These are phyloP conservation scores for Cheilosia vulpina DNA, from an alignment of 2,888 invertebrate genomes.

Conservation along the genomic window DNA sequence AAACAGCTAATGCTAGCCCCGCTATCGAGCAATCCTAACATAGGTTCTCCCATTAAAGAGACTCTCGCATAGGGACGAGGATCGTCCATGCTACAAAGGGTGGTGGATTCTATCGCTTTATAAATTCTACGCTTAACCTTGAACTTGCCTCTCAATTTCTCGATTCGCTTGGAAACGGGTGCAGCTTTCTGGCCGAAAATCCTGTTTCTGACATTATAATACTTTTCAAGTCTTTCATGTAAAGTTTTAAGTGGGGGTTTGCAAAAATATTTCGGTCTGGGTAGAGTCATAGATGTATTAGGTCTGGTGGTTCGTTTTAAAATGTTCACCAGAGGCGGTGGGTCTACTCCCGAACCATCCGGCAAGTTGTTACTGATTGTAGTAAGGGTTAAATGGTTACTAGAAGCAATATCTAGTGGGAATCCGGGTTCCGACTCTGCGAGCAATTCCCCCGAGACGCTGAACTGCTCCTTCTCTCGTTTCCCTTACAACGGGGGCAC, in stretches of 20 bases:
- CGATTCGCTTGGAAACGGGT: neutral
- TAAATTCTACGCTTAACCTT: slow-evolving; percentile 1
- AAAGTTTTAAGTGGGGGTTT: neutral
- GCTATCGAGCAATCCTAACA: slow-evolving; percentile 16
- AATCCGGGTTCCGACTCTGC: too few species aligned
- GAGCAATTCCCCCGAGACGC: too few species aligned
- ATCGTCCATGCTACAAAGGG: neutral
- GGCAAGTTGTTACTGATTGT: too few species aligned
- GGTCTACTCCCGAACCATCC: neutral
- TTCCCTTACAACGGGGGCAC: too few species aligned
- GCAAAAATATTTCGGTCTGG: neutral
- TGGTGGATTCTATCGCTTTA: slow-evolving; percentile 9
- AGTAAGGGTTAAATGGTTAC: too few species aligned
- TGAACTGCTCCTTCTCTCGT: too few species aligned
- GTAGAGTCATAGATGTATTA: neutral
- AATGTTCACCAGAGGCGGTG: neutral
- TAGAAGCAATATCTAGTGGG: too few species aligned
- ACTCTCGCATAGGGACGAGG: slow-evolving; percentile 16
- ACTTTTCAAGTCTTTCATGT: neutral
- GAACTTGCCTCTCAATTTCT: neutral
- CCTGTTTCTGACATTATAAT: neutral
- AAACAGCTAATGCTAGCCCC: slow-evolving; percentile 10
- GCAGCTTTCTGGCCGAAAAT: neutral
- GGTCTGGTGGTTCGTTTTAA: neutral
- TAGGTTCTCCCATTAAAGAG: neutral